Evolutionary conservation across 2,113 vertebrate species (phyloP), one percentile per base, ranked within the genome.

Genomic region (Urocolius indicus): DNA sequence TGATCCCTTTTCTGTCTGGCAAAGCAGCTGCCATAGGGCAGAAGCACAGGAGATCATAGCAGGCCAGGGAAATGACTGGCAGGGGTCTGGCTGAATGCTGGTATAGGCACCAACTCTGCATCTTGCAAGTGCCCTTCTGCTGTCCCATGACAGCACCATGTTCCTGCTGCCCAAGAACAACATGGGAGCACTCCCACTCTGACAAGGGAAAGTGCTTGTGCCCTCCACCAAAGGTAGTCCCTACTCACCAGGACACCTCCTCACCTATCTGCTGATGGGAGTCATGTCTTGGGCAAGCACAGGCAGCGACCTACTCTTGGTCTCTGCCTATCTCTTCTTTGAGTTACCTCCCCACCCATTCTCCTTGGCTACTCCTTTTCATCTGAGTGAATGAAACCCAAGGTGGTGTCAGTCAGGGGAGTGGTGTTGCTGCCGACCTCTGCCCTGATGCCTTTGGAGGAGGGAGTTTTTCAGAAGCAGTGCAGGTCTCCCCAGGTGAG

Each of bases 11-110:
- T 2, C 43, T 62, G 36, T 14, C 36, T 48, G 36, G n/a, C 61
- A 75, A 78, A 82, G 55, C 43, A 74, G 68, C 41, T 81, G 51
- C 41, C 0, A 0, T 0, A 51, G 46, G 30, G 23, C 23, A 73
- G 69, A 77, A 62, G 32, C 4, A 14, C 0, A 1, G 38, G 34
- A 67, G 24, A 8, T 78, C 20, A 5, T 9, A 6, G 55, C 1
- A 2, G 16, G 32, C 8, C 43, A 81, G 46, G 36, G 36, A 49
- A 66, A 81, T 65, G 23, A 58, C 16, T 0, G 0, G 51, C 41
- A 89, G n/a, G 0, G 0, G 38, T 20, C n/a, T 74, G 73, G 46
- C 21, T 8, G 1, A 45, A 32, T 2, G 6, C 46, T 0, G 0
- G 48, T 30, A 43, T 2, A 14, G 59, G 30, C 32, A 78, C 43